Conservation (phyloP, 2,113 vertebrate genomes). For the Oncorhynchus keta region DNA sequence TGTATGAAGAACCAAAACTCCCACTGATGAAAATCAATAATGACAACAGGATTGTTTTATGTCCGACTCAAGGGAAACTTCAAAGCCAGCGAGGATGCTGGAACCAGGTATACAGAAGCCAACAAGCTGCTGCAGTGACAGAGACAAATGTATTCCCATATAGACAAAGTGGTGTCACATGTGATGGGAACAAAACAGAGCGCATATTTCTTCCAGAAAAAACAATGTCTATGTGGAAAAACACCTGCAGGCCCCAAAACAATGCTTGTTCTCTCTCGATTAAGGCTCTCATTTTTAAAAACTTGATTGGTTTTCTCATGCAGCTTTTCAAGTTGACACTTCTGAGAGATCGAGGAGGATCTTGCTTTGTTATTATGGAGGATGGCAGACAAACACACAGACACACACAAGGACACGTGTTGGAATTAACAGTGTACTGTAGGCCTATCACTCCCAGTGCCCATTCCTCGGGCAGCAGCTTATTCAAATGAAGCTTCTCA, state of each 20-base stretch:
- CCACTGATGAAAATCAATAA: conserved; percentile 47
- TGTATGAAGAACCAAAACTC: conserved; percentile 37
- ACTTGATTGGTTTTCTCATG: too few relatives aligned
- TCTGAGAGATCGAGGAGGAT: too few relatives aligned
- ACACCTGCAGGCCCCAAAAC: background rate
- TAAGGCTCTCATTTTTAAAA: too few relatives aligned
- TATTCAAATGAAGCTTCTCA: conserved; percentile 15
- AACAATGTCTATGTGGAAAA: background rate
- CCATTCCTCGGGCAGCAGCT: conserved; percentile 10
- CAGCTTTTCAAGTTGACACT: too few relatives aligned
- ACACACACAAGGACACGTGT: background rate
- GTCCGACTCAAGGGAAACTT: conserved; percentile 34
- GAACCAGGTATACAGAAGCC: conserved; percentile 14
- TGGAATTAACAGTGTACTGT: background rate
- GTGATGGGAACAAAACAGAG: background rate
- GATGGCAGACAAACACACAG: background rate
- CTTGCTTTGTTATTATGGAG: too few relatives aligned
- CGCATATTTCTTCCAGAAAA: conserved; percentile 15
- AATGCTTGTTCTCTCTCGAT: too few relatives aligned
- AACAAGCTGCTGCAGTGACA: conserved; percentile 6
- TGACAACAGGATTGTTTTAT: conserved; percentile 32
- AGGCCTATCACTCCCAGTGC: background rate
- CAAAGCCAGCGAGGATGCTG: conserved; percentile 28
- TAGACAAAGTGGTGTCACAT: conserved; percentile 3
- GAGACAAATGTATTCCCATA: conserved; percentile 27